Conservation (phyloP, 2,797 vertebrate genomes). For the Neoniphon sammara region DNA sequence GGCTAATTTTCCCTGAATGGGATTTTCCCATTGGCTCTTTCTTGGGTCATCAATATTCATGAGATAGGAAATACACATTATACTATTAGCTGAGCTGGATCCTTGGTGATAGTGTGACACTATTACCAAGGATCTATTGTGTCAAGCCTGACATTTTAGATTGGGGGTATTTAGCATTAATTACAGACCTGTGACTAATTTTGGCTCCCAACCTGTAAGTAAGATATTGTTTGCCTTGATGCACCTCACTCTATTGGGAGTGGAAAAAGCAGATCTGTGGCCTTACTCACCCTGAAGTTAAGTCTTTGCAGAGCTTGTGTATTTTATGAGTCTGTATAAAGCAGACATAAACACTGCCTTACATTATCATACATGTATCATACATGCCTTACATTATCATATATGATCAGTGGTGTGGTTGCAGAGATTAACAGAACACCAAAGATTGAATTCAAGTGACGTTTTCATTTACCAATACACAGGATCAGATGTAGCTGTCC, state of each 20-base stretch:
- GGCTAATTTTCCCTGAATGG: conserved; percentile 5
- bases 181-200: not conserved
- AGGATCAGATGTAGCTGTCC: not conserved
- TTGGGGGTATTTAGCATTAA: not conserved
- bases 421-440: not conserved
- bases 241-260: not conserved
- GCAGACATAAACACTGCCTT: not conserved
- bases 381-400: not conserved
- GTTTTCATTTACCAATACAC: no score
- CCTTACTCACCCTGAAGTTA: not conserved
- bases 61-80: not conserved
- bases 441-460: not conserved
- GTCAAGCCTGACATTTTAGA: not conserved
- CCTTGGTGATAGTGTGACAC: not conserved
- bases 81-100: not conserved
- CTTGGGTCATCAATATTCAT: conserved; percentile 4
- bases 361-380: not conserved
- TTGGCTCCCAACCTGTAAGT: not conserved
- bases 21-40: not conserved
- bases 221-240: not conserved
- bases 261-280: not conserved
- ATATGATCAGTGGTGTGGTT: not conserved
- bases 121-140: not conserved
- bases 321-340: not conserved
- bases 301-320: not conserved